Evolutionary conservation across 1,140 invertebrate genomes (phyloP), one percentile per base, ranked within the genome.

Genomic region (Leptinotarsa lineolata): DNA sequence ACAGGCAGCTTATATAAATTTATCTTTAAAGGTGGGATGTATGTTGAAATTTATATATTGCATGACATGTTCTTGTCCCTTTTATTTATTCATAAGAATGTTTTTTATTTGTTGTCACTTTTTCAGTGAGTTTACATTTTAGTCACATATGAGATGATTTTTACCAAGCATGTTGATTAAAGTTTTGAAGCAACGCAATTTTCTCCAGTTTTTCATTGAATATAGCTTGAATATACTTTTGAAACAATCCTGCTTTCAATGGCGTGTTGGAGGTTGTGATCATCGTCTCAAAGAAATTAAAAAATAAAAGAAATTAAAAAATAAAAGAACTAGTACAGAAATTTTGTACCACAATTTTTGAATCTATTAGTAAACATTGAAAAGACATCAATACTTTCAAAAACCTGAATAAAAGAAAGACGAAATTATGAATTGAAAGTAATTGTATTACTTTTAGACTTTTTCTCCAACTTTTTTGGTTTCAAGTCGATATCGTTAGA

Each of bases 11-110:
- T 75, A 81, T 78, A 77, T 79, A 77, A 78, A 77, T 80, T 80
- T 82, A 61, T 81, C 63, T 82, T 81, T 80, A 81, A 81, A 82
- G 81, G 81, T 82, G 80, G 79, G 80, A 80, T 75, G 59, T 74
- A 64, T 54, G 24, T 58, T 66, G 20, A 60, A 65, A 54, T 54
- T 16, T 16, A 5, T 54, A 44, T 73, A 24, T 70, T 74, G 72
- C 72, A 76, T 76, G 75, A 72, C 59, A 72, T 60, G 63, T 73
- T 30, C 3, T 11, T 18, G 48, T 54, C 48, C 48, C 48, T 70
- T 58, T 68, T 65, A 75, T 69, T 64, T 66, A 66, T 44, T n/a
- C 39, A 15, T 66, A 63, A 64, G 61, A 60, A 74, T 74, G 54
- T 20, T 24, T 72, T 44, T 67, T 61, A 60, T 67, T 72, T 68